Evolutionary conservation across 2,888 invertebrate species (phyloP), one percentile per base, ranked within the genome.

Genomic region (Tachina fera): DNA sequence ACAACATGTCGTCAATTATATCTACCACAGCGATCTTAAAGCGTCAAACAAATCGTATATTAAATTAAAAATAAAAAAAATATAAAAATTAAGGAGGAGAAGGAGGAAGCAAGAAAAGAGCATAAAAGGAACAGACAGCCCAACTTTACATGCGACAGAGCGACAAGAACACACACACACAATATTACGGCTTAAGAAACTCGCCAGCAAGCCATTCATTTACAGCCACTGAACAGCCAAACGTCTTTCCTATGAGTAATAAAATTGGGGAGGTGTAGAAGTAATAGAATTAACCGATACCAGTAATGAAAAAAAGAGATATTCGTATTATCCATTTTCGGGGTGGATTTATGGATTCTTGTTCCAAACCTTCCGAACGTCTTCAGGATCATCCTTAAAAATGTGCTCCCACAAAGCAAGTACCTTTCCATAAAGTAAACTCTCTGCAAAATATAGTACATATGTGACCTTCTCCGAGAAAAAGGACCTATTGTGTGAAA

Each of bases 1-100:
- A 91, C 90, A 90, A 91, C 90, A 90, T 90, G 91, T 90, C 91
- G 90, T 91, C 90, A 90, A 90, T 91, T 91, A 90, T 90, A 90
- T 91, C 91, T 90, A 88, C 88, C 86, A 79, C 86, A 86, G 79
- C 83, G 86, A 86, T 86, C 86, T 86, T 83, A 51, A 83, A 79
- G 83, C 86, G 71, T 86, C 79, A 83, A 83, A 86, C 79, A 79
- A 79, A 71, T 86, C 39, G 74, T 74, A 58, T 41, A 65, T 67
- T 80, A 74, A 31, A 31, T 31, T 19, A 63, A 65, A 45, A 72
- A 58, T 41, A 1, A 9, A 56, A 9, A 3, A 31, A 10, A 16
- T 3, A 56, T 22, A 19, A 14, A 61, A 39, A n/a, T 31, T 31
- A 31, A 31, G 6, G 10, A 41, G 16, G 43, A 51, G 47, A 39